Conservation (phyloP, 1,140 invertebrate genomes). For the Papilio aristodemus region DNA sequence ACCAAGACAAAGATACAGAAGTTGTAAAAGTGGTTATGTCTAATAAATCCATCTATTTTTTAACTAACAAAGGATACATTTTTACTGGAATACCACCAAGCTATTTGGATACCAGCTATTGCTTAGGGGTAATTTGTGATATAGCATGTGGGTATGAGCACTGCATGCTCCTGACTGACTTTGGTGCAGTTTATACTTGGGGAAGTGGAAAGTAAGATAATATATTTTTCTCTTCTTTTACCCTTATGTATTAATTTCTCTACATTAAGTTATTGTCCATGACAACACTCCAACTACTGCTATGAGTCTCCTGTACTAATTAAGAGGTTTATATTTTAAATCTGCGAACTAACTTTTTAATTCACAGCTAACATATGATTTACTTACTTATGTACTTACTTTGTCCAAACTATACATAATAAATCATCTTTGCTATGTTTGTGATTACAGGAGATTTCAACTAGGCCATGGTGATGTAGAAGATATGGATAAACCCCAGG, state of each 20-base stretch:
- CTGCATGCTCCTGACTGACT: constrained; percentile 85
- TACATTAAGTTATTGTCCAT: no score
- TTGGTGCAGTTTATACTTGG: constrained; percentile 89
- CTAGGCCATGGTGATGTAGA: constrained; percentile 88
- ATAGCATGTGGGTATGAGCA: constrained; percentile 90
- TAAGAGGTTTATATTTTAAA: no score
- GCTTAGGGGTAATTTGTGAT: constrained; percentile 81
- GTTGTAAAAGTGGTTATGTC: constrained; percentile 48
- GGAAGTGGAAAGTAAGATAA: constrained; percentile 88
- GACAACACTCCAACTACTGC: no score
- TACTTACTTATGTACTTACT: no score
- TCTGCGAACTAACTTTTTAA: no score
- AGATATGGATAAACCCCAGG: constrained; percentile 82
- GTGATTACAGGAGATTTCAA: constrained; percentile 87
- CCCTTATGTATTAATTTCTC: background rate
- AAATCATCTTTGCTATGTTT: background rate
- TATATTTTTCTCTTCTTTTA: constrained; percentile 10
- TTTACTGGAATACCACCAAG: constrained; percentile 81
- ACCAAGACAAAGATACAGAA: constrained; percentile 42
- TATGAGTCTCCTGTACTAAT: no score
- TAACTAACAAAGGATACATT: constrained; percentile 79
- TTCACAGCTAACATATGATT: no score
- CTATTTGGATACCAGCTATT: constrained; percentile 80
- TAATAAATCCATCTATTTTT: constrained; percentile 61
- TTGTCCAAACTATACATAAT: no score